Percentiles rank a stretch among this genome's conserved stretches.
These are phyloP conservation scores for Phoenicopterus ruber DNA, from an alignment of 2,113 vertebrate species.

Conservation along the genomic window DNA sequence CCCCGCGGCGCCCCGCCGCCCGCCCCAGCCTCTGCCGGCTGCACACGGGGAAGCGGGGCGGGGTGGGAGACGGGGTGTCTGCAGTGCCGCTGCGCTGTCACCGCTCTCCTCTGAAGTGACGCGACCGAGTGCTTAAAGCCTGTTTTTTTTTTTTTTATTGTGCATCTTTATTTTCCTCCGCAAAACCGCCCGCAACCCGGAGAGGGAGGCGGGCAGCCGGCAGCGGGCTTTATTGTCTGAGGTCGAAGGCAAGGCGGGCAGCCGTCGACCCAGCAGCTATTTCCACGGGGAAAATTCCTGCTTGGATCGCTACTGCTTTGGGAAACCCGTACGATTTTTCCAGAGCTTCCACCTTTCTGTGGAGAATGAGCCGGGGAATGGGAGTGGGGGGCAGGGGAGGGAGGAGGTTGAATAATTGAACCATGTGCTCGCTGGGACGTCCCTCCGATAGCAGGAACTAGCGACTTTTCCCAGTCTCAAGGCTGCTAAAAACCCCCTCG, in stretches of 20 bases:
- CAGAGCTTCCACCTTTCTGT: background rate
- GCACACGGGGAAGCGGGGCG: too few species aligned
- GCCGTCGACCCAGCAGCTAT: background rate
- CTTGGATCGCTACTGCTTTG: background rate
- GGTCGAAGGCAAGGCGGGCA: background rate
- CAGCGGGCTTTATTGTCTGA: background rate
- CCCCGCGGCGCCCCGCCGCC: too few species aligned
- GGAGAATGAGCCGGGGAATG: background rate
- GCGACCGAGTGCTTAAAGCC: background rate
- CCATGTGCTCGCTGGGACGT: conserved; percentile 74
- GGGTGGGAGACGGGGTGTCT: fast-evolving
- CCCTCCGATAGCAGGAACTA: conserved; percentile 28
- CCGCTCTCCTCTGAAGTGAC: background rate
- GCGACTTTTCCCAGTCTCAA: conserved; percentile 77
- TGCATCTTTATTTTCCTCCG: background rate
- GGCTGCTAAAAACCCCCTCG: conserved; percentile 67
- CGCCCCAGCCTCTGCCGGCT: too few species aligned
- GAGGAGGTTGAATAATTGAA: background rate
- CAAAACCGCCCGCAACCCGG: background rate
- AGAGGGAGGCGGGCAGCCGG: background rate
- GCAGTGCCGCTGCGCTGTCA: background rate
- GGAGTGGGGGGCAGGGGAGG: background rate
- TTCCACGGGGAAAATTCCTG: background rate
- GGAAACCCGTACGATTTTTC: background rate
- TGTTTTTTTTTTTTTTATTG: background rate